Evolutionary conservation across 2,113 vertebrate species (phyloP).

Genomic region (Sturnira hondurensis): DNA sequence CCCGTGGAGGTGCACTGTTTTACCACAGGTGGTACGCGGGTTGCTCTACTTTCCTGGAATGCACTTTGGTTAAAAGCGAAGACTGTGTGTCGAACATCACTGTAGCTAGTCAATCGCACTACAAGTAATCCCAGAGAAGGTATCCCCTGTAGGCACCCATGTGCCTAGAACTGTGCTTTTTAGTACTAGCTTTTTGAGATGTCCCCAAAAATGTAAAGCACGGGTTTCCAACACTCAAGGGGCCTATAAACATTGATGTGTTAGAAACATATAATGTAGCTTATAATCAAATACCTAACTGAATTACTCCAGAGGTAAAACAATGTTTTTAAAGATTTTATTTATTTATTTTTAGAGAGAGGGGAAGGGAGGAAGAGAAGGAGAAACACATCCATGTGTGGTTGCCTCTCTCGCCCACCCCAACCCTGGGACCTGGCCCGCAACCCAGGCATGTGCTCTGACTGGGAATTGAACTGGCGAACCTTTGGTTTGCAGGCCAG

Average conservation of each 20-base stretch:
- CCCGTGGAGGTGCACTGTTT: not conserved
- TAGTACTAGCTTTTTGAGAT: not conserved
- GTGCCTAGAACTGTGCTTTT: not conserved
- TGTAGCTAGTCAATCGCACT: not conserved
- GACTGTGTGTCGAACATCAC: not conserved
- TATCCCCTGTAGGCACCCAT: not conserved
- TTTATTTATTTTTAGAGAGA: too few species aligned
- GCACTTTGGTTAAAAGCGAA: not conserved
- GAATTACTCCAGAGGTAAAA: not conserved
- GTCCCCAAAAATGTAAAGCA: not conserved
- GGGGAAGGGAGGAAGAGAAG: too few species aligned
- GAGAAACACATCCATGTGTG: too few species aligned
- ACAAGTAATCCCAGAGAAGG: not conserved
- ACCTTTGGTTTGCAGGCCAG: too few species aligned
- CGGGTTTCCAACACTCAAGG: not conserved
- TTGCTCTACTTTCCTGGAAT: not conserved
- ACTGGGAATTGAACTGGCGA: too few species aligned
- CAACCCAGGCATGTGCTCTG: too few species aligned
- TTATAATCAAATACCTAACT: not conserved
- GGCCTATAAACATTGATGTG: not conserved
- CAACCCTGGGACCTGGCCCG: too few species aligned
- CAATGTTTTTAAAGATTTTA: not conserved
- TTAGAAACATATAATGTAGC: not conserved
- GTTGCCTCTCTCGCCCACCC: too few species aligned
- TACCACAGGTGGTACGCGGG: too few species aligned